Conservation (phyloP, 2,797 vertebrate species). For the Eleutherodactylus coqui region DNA sequence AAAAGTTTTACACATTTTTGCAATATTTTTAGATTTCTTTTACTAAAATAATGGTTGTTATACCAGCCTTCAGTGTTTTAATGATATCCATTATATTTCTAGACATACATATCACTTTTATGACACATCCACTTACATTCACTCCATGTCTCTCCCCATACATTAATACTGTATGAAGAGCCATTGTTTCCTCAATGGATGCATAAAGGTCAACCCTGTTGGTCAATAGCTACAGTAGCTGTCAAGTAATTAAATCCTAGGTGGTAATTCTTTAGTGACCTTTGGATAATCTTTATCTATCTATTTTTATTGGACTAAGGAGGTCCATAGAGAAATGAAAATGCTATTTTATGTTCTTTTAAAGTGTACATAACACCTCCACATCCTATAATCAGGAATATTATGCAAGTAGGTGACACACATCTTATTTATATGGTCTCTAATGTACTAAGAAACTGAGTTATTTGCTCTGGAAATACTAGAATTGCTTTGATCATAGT, state of each 20-base stretch:
- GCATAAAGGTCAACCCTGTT: neutral
- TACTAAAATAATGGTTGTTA: conserved; percentile 72
- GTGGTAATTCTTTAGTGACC: conserved; percentile 20
- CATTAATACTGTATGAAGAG: neutral
- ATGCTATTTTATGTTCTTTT: neutral
- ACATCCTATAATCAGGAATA: neutral
- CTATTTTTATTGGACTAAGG: neutral
- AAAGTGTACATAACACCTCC: neutral
- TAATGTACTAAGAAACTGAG: neutral
- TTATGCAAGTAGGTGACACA: neutral
- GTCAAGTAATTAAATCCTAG: conserved; percentile 36
- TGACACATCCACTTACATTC: neutral
- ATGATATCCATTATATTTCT: neutral
- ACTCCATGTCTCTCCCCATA: neutral
- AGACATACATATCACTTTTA: neutral
- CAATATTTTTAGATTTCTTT: conserved; percentile 22
- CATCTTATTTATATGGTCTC: neutral
- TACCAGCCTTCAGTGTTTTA: conserved; percentile 72
- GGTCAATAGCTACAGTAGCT: conserved; percentile 24
- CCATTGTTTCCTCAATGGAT: neutral
- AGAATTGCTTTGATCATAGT: neutral
- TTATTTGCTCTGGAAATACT: neutral
- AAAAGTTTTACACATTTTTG: too few relatives aligned
- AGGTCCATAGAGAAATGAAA: neutral
- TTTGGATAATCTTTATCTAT: neutral